Evolutionary conservation across 64 coral and sea anemone genomes (phyloP).

Genomic region (Stichodactyla mertensii): DNA sequence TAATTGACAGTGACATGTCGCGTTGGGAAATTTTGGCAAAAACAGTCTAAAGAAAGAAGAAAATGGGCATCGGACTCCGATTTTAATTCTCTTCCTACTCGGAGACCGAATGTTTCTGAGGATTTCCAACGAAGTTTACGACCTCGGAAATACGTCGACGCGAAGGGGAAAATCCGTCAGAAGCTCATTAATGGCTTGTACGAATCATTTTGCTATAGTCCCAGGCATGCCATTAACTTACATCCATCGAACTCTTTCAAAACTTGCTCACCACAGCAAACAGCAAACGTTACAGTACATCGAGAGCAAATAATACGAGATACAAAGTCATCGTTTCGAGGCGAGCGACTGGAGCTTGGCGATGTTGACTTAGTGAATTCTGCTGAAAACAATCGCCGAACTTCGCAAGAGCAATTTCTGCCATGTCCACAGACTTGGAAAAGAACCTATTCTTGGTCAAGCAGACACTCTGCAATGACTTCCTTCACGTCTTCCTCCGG

Average conservation of each 20-base stretch:
- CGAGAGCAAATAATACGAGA: neutral
- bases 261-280: neutral
- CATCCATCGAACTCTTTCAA: conserved; percentile 19
- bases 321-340: conserved; percentile 18
- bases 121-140: conserved; percentile 11
- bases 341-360: neutral
- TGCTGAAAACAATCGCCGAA: neutral
- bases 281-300: conserved; percentile 8
- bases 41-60: conserved; percentile 25
- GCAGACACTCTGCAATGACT: conserved; percentile 44
- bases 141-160: conserved; percentile 29
- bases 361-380: conserved; percentile 5
- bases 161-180: conserved; percentile 55
- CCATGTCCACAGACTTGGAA: conserved; percentile 23
- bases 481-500: conserved; percentile 72
- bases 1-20: conserved; percentile 42
- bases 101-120: neutral
- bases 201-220: conserved; percentile 83
- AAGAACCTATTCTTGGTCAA: conserved; percentile 68
- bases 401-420: neutral
- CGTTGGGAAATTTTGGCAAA: conserved; percentile 51
- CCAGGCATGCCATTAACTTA: conserved; percentile 61
- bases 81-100: neutral
- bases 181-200: conserved; percentile 84
- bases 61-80: conserved; percentile 31